Evolutionary conservation across 2,797 vertebrate species (phyloP), one percentile per base, ranked within the genome.

Genomic region (Xerus rutilus): DNA sequence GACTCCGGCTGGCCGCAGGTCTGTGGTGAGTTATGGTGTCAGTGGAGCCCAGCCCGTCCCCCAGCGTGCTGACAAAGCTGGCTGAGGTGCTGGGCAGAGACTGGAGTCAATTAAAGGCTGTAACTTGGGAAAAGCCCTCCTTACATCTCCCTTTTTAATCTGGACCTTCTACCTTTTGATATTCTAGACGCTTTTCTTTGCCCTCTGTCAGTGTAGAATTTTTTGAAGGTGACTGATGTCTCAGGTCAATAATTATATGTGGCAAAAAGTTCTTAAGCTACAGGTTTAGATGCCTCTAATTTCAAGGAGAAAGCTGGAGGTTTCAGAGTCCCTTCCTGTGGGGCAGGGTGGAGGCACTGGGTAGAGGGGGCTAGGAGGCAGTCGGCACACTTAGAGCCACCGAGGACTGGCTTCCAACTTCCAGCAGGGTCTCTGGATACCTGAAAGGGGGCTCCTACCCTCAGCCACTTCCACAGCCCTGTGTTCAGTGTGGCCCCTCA

Each of bases 161-260:
- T 97, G 96, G 96, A 96, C 95, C 65, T 78, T 91, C 97, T 97
- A 81, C 96, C 97, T 97, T 98, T 97, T 97, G 97, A 97, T 97
- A 97, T 97, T 95, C 96, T 98, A 97, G 97, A 96, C 23, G 92
- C 93, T 96, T 97, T 95, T 90, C 94, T 96, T 97, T 96, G 94
- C 97, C 94, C 92, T 97, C 95, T 96, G 96, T 97, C 97, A 95
- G 90, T 43, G 0, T 84, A 84, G 95, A 93, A 86, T 79, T 94
- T 97, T 97, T 94, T 97, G 88, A 96, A 95, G 96, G 97, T 97
- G 96, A 97, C 95, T 97, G 96, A 96, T 98, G 96, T 97, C 96
- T 97, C 96, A 89, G 88, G 96, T 97, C 96, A 96, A 85, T 97
- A 97, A 97, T 98, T 98, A 97, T 73, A 96, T 94, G 96, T 97